Conservation (phyloP, 2,888 invertebrate species). For the Amphiduros pacificus region DNA sequence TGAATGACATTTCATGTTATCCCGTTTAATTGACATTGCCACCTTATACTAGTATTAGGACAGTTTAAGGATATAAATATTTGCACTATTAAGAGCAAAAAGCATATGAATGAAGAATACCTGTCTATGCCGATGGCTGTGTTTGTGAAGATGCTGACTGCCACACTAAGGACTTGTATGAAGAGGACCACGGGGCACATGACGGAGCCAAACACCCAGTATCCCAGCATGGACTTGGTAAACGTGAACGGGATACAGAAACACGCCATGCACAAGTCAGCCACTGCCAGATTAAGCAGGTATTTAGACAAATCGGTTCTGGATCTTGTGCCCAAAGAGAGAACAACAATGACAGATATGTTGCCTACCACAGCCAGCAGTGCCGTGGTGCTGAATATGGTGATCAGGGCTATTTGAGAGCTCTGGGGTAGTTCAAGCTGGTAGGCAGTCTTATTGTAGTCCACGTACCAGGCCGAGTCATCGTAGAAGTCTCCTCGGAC, state of each 20-base stretch:
- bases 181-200: conserved; percentile 58
- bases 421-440: not conserved
- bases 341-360: conserved; percentile 29
- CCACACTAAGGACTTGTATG: conserved; percentile 28
- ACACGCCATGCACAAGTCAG: conserved; percentile 34
- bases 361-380: conserved; percentile 28
- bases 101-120: no score
- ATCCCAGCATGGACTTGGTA: conserved; percentile 48
- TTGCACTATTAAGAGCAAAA: no score
- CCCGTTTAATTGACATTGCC: no score
- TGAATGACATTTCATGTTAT: no score
- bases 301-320: conserved; percentile 29
- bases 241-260: conserved; percentile 57
- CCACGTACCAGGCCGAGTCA: no score
- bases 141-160: conserved; percentile 31
- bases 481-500: no score
- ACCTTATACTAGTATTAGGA: no score
- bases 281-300: conserved; percentile 34
- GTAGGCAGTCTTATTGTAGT: no score
- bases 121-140: conserved; percentile 33
- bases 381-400: conserved; percentile 25
- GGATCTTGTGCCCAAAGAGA: conserved; percentile 22
- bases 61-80: no score
- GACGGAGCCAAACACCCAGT: conserved; percentile 57
- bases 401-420: not conserved